phyloP scores from a whole-genome alignment of 2,797 vertebrate species.

The Numenius phaeopus region DNA sequence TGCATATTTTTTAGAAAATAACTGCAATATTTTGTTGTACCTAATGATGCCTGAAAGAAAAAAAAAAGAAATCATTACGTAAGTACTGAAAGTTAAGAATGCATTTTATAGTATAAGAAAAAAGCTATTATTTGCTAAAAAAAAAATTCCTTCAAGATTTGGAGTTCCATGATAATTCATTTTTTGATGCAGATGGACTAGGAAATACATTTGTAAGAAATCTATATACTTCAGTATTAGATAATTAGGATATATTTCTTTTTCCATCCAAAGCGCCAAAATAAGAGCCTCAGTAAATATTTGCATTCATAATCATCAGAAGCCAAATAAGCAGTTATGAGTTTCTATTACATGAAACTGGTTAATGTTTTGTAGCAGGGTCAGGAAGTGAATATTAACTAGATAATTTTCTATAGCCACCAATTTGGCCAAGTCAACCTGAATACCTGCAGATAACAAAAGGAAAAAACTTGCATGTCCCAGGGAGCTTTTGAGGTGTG shows the following conservation, averaged over 20 bases:
- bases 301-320: neutral
- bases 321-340: neutral
- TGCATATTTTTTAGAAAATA: slow-evolving; percentile 99
- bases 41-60: slow-evolving; percentile 92
- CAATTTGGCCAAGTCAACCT: neutral
- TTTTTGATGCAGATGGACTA: neutral
- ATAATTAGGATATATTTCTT: neutral
- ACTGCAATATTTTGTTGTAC: slow-evolving; percentile 99
- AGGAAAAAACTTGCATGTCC: neutral
- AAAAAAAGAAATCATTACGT: neutral
- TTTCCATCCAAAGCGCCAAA: neutral
- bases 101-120: neutral
- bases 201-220: neutral
- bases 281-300: neutral
- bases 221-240: neutral
- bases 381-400: neutral
- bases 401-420: neutral
- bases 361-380: neutral
- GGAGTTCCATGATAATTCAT: neutral
- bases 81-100: neutral
- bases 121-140: fast-evolving
- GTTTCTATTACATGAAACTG: neutral
- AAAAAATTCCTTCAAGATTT: neutral
- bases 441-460: neutral
- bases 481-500: neutral